phyloP scores from a whole-genome alignment of 2,888 invertebrate genomes.

The Nasonovia ribisnigri region DNA sequence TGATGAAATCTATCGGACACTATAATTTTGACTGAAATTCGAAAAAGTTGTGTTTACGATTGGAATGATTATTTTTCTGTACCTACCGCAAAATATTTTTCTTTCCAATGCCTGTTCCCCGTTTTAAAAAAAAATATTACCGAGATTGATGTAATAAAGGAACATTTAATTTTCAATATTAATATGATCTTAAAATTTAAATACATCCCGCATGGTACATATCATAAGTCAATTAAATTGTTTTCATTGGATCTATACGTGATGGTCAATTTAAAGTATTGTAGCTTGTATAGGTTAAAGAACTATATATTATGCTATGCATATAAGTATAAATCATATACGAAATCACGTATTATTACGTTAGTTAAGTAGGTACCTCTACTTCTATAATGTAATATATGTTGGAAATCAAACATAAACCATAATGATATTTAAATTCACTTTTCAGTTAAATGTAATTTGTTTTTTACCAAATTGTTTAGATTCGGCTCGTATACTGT shows the following conservation, averaged over 20 bases:
- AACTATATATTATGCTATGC: neutral
- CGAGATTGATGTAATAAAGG: neutral
- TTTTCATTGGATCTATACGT: neutral
- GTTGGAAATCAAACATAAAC: neutral
- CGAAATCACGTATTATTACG: neutral
- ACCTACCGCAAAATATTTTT: neutral
- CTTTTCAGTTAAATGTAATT: neutral
- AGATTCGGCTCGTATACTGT: neutral
- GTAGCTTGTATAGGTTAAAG: neutral
- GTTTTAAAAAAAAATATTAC: neutral
- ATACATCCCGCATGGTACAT: neutral
- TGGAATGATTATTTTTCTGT: neutral
- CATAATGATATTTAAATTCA: neutral
- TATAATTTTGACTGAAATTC: neutral
- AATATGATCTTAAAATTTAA: neutral
- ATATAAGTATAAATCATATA: neutral
- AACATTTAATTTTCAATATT: neutral
- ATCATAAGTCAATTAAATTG: neutral
- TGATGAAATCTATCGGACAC: neutral
- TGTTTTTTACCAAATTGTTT: neutral
- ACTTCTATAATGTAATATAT: neutral
- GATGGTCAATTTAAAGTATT: neutral
- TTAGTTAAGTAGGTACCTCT: neutral
- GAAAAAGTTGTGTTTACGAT: neutral
- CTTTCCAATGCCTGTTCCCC: neutral